Evolutionary conservation across 2,888 invertebrate genomes (phyloP), one percentile per base, ranked within the genome.

Genomic region (Andrena camellia): DNA sequence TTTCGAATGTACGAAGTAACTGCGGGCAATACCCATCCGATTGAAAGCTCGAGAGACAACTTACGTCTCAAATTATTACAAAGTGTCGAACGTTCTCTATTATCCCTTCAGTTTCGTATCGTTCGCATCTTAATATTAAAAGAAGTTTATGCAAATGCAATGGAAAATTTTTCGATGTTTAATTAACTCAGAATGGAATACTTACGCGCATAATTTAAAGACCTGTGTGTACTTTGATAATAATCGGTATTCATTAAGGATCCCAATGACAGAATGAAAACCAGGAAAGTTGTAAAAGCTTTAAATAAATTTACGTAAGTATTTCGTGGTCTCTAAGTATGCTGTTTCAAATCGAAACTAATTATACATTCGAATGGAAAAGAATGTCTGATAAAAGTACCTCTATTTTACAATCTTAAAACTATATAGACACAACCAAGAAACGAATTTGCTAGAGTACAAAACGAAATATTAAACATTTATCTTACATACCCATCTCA

Each of bases 401-500:
- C 8, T 48, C 59, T 70, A 82, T 81, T 31, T 75, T 72, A 83
- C 75, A 72, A 64, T 64, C 79, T 72, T 76, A 72, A 76, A 69
- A 29, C 48, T 69, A 63, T 69, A 76, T 35, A 68, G 50, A 81
- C 59, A 83, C 83, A 83, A 83, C 81, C 81, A 23, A 59, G 52
- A 57, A 64, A 78, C 50, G 26, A 60, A 33, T 62, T 68, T 64
- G n/a, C 42, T 75, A 71, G 71, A n/a, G 48, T 77, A 83, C 31
- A 33, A 76, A 83, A 76, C 70, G 50, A 73, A 54, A 57, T 70
- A 64, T 63, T 48, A 57, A 60, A 71, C 26, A 74, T 70, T 71
- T 74, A 84, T 72, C 78, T 71, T 71, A 83, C 63, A 72, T 69
- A 60, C 75, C 72, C 78, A 72, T 82, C 26, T 59, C 20, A 75